Percentiles rank a stretch among this genome's conserved stretches.
These are phyloP conservation scores for Pelmatolapia mariae DNA, from an alignment of 2,113 vertebrate genomes.

Conservation along the genomic window DNA sequence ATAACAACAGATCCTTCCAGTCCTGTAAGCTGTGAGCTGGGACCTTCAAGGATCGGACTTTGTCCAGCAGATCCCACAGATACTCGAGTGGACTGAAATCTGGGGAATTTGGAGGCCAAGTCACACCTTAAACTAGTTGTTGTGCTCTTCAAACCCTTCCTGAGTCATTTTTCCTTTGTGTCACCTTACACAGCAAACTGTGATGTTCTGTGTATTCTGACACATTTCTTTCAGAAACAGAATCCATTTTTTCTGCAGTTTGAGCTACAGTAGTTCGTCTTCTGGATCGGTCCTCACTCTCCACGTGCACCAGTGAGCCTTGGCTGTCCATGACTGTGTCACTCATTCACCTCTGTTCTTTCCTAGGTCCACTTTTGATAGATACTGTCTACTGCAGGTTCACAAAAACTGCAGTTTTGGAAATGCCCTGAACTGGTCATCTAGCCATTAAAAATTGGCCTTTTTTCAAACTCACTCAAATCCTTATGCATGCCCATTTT, in stretches of 20 bases:
- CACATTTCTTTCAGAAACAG: not conserved
- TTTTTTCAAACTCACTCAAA: not conserved
- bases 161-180: not conserved
- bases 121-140: not conserved
- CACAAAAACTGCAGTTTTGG: not conserved
- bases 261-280: not conserved
- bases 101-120: not conserved
- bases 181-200: not conserved
- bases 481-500: not conserved
- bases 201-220: not conserved
- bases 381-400: not conserved
- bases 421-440: not conserved
- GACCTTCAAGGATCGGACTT: not conserved
- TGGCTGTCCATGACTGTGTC: not conserved
- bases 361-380: not conserved
- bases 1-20: not conserved
- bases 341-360: not conserved
- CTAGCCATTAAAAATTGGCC: not conserved
- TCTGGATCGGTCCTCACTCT: not conserved
- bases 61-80: not conserved
- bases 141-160: not conserved
- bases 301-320: not conserved
- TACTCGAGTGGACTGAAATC: not conserved
- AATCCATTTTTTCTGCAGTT: not conserved
- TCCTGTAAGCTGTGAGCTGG: not conserved